Percentiles rank a stretch among this genome's conserved stretches.
Evolutionary conservation across 2,888 invertebrate genomes (phyloP).

Genomic region (Ptychoptera albimana): DNA sequence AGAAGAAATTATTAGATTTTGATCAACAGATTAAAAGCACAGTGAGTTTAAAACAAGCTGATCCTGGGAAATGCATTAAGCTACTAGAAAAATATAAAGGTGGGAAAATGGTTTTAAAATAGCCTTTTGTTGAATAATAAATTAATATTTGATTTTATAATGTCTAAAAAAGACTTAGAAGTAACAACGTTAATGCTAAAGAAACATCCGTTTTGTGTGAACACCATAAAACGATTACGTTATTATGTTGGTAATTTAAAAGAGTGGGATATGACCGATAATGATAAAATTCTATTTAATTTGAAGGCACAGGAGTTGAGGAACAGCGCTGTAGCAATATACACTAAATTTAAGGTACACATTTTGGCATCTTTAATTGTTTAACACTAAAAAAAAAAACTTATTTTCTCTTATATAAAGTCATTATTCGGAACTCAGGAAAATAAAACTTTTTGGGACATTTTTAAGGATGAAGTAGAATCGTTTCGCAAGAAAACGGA

Average conservation of each 20-base stretch:
- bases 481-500: constrained; percentile 51
- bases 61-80: constrained; percentile 54
- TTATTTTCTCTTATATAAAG: no score
- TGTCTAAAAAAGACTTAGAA: no score
- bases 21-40: constrained; percentile 51
- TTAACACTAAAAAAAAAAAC: no score
- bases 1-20: constrained; percentile 45
- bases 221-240: constrained; percentile 58
- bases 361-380: no score
- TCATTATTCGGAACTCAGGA: constrained; percentile 44
- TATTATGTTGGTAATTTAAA: constrained; percentile 65
- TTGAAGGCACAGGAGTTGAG: constrained; percentile 53
- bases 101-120: no score
- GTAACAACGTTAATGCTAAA: constrained; percentile 56
- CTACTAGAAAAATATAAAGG: constrained; percentile 44
- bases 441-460: constrained; percentile 52
- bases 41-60: constrained; percentile 49
- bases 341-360: constrained; percentile 21
- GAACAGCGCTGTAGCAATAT: constrained; percentile 43
- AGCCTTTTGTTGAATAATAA: no score
- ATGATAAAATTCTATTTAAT: constrained; percentile 45
- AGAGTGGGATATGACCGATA: constrained; percentile 49
- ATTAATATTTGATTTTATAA: no score
- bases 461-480: constrained; percentile 48
- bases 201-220: constrained; percentile 63